These are phyloP conservation scores for Lepidurus packardi DNA, from an alignment of 1,140 invertebrate genomes.

Conservation along the genomic window DNA sequence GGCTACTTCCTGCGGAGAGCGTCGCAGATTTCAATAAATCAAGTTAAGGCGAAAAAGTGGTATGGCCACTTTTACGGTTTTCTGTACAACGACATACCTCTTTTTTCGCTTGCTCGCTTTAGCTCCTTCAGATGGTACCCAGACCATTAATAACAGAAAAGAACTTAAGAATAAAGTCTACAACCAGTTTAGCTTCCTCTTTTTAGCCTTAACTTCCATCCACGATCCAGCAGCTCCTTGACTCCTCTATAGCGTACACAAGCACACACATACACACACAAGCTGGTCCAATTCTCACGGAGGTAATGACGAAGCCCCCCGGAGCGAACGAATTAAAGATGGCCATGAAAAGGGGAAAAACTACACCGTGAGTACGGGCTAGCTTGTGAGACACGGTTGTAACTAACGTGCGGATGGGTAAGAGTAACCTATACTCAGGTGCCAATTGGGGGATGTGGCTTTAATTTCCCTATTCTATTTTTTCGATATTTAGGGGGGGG, in stretches of 20 bases:
- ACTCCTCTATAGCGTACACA: background rate
- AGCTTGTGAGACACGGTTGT: too few species aligned
- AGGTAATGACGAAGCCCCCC: background rate
- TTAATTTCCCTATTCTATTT: background rate
- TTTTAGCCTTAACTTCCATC: background rate
- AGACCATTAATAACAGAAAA: too few species aligned
- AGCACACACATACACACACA: background rate
- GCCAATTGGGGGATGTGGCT: background rate
- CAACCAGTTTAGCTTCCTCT: background rate
- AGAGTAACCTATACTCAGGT: background rate
- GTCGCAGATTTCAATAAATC: constrained; percentile 13
- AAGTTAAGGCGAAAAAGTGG: background rate
- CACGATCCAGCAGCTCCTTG: background rate
- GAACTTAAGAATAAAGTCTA: too few species aligned
- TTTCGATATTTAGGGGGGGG: background rate
- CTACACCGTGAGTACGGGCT: background rate
- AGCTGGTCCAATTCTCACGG: constrained; percentile 9
- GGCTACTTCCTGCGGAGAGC: constrained; percentile 3
- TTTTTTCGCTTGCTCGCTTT: too few species aligned
- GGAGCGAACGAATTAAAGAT: background rate
- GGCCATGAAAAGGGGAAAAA: constrained; percentile 18
- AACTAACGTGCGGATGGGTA: too few species aligned
- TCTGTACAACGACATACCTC: background rate
- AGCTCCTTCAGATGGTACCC: too few species aligned
- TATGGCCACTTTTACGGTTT: background rate